Evolutionary conservation across 2,113 vertebrate genomes (phyloP).

Genomic region (Lampris megalopsis): DNA sequence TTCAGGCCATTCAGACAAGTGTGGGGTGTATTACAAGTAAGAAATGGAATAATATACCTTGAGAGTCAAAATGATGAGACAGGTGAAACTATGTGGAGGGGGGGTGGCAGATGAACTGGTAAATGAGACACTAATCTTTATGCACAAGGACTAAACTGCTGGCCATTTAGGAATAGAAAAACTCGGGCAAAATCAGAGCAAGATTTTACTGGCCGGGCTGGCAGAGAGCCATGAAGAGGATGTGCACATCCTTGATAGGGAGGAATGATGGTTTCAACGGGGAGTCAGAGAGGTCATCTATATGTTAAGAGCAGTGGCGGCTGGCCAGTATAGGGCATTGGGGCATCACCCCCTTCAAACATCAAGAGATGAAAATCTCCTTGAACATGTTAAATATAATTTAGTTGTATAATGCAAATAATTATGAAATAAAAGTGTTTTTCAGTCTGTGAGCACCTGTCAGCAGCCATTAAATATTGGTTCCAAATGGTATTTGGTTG

Average conservation of each 20-base stretch:
- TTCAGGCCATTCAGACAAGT: not conserved
- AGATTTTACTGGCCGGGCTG: slow-evolving; percentile 12
- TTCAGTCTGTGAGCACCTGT: too few species aligned
- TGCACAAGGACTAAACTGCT: not conserved
- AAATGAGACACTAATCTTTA: slow-evolving; percentile 11
- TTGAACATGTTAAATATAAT: too few species aligned
- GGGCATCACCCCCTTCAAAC: too few species aligned
- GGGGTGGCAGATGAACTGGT: not conserved
- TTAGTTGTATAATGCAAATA: too few species aligned
- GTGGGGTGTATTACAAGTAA: slow-evolving; percentile 1
- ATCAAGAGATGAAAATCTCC: too few species aligned
- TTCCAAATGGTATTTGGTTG: too few species aligned
- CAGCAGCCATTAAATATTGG: too few species aligned
- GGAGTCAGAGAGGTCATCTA: too few species aligned
- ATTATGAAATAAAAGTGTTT: too few species aligned
- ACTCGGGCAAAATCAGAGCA: not conserved
- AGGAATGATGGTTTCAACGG: too few species aligned
- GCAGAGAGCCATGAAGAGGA: not conserved
- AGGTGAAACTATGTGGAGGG: not conserved
- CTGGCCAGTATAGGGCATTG: too few species aligned
- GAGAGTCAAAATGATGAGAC: not conserved
- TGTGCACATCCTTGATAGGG: not conserved
- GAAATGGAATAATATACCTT: not conserved
- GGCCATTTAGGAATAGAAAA: slow-evolving; percentile 4
- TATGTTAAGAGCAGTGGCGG: too few species aligned